Percentiles rank a stretch among this genome's conserved stretches.
phyloP scores from a whole-genome alignment of 2,113 vertebrate genomes.

The Festucalex cinctus region DNA sequence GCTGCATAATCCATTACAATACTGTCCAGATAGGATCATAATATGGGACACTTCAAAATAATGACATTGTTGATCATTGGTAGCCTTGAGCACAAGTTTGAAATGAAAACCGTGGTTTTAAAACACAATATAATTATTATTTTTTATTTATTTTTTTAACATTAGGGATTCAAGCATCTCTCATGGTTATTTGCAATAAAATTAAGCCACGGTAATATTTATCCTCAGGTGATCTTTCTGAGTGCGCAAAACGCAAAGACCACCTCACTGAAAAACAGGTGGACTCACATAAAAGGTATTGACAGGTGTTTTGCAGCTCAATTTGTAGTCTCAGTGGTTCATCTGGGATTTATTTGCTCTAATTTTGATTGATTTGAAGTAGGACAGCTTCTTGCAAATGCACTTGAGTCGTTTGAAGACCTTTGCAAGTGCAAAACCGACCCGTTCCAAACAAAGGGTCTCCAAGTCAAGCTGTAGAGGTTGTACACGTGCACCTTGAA shows the following conservation, averaged over 20 bases:
- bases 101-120: constrained; percentile 3
- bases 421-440: constrained; percentile 18
- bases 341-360: constrained; percentile 50
- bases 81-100: constrained; percentile 1
- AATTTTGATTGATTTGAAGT: constrained; percentile 41
- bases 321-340: constrained; percentile 27
- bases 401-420: background rate
- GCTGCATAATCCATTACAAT: background rate
- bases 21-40: constrained; percentile 16
- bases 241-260: constrained; percentile 28
- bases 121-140: constrained; percentile 8
- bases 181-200: constrained; percentile 37
- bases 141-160: constrained; percentile 1
- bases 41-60: constrained; percentile 9
- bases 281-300: constrained; percentile 10
- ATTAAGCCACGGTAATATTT: constrained; percentile 32
- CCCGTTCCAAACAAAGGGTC: constrained; percentile 29
- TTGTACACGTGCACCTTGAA: constrained; percentile 3
- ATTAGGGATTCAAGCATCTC: constrained; percentile 4
- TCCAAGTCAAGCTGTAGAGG: constrained; percentile 27
- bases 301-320: constrained; percentile 45
- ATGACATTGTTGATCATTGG: constrained; percentile 1
- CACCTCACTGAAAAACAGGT: constrained; percentile 12
- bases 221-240: constrained; percentile 15
- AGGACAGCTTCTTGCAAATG: constrained; percentile 26